A percentile compares a stretch with the other conserved stretches of the same genome.
Evolutionary conservation across 2,113 vertebrate genomes (phyloP).

Genomic region (Cyrtonyx montezumae): DNA sequence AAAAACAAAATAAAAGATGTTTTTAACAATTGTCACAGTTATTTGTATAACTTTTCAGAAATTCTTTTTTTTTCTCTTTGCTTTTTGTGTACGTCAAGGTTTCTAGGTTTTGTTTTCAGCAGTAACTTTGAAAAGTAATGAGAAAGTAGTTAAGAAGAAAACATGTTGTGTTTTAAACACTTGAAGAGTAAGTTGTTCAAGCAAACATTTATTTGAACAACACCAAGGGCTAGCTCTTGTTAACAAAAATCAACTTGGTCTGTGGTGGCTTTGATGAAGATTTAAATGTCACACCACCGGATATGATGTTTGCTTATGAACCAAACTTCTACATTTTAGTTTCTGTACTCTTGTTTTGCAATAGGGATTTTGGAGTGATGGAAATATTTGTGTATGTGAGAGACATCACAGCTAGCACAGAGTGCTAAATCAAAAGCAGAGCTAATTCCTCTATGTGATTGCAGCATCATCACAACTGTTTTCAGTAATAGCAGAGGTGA

Average conservation of each 20-base stretch:
- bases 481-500: background rate
- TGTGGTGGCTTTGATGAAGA: background rate
- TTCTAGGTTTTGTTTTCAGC: background rate
- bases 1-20: background rate
- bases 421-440: background rate
- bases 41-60: conserved; percentile 57
- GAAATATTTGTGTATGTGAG: background rate
- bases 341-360: background rate
- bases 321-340: background rate
- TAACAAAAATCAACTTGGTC: conserved; percentile 52
- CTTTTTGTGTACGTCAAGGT: conserved; percentile 17
- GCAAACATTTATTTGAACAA: background rate
- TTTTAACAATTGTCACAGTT: background rate
- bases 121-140: conserved; percentile 34
- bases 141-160: conserved; percentile 15
- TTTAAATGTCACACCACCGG: conserved; percentile 22
- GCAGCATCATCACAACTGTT: background rate
- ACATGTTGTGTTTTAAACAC: background rate
- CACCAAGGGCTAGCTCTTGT: background rate
- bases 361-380: background rate
- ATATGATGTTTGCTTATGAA: background rate
- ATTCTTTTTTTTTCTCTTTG: background rate
- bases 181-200: conserved; percentile 19
- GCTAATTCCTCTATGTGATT: background rate
- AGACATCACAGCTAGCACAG: background rate